Evolutionary conservation across 2,113 vertebrate species (phyloP).

Genomic region (Kryptolebias marmoratus): DNA sequence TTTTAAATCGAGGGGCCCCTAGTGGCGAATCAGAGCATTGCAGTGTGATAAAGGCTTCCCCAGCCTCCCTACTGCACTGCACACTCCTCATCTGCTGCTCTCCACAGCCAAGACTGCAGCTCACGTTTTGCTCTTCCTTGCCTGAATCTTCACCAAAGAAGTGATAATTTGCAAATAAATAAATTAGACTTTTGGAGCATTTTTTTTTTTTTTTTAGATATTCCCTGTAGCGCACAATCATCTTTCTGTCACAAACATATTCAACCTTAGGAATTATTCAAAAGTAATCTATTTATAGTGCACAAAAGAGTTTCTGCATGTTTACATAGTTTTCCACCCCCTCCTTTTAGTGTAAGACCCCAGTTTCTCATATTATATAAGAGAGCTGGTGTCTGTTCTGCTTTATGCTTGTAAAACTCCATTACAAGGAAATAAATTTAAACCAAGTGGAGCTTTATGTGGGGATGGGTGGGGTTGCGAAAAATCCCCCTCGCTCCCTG

Average conservation of each 20-base stretch:
- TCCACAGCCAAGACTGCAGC: no score
- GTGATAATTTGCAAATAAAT: no score
- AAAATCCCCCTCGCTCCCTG: neutral
- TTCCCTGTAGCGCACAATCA: no score
- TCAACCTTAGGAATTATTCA: no score
- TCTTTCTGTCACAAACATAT: no score
- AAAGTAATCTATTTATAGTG: no score
- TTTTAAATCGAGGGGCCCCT: slow-evolving; percentile 61
- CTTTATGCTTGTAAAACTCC: slow-evolving; percentile 35
- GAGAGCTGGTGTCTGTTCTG: slow-evolving; percentile 31
- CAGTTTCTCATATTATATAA: slow-evolving; percentile 52
- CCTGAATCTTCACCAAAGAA: no score
- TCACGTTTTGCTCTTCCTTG: neutral
- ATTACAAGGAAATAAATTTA: slow-evolving; percentile 36
- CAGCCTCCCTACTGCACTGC: slow-evolving; percentile 15
- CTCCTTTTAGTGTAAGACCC: slow-evolving; percentile 6
- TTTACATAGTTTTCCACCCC: neutral
- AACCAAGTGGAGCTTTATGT: slow-evolving; percentile 32
- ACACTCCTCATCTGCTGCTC: slow-evolving; percentile 1
- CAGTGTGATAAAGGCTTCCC: slow-evolving; percentile 48
- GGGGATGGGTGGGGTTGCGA: neutral
- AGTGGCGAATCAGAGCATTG: slow-evolving; percentile 47
- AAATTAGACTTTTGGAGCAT: no score
- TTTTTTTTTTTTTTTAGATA: no score
- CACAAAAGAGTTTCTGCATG: no score